A percentile compares a stretch with the other conserved stretches of the same genome.
Conservation (phyloP, 1,140 invertebrate genomes). For the Formica selysi region DNA sequence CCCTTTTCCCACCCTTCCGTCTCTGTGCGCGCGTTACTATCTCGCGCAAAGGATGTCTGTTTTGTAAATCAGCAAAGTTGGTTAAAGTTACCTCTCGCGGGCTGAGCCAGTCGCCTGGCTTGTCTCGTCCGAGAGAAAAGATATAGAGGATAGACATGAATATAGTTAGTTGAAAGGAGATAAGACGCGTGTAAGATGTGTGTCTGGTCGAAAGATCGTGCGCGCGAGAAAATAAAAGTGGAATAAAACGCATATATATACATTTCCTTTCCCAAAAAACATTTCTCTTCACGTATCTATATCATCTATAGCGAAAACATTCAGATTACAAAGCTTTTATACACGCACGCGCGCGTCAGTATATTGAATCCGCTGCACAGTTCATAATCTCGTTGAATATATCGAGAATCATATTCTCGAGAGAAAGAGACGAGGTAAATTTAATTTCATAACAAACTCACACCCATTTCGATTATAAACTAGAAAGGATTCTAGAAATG, state of each 20-base stretch:
- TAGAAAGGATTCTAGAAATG: background rate
- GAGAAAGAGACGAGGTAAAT: background rate
- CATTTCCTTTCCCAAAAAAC: background rate
- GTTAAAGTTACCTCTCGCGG: conserved; percentile 62
- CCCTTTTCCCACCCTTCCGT: conserved; percentile 26
- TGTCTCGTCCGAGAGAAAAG: conserved; percentile 9
- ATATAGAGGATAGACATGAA: conserved; percentile 42
- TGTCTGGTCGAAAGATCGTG: conserved; percentile 40
- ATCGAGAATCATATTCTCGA: background rate
- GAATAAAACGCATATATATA: conserved; percentile 1
- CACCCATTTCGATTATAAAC: conserved; percentile 4
- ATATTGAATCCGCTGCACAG: background rate
- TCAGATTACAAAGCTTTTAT: background rate
- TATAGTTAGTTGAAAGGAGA: conserved; percentile 9
- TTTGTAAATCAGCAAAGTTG: conserved; percentile 76
- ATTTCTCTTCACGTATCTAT: background rate
- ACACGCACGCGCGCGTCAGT: background rate
- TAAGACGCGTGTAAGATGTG: conserved; percentile 16
- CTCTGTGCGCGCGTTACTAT: background rate
- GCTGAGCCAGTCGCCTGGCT: conserved; percentile 17
- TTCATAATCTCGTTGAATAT: background rate
- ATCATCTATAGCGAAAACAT: conserved; percentile 6
- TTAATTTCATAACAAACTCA: conserved; percentile 13
- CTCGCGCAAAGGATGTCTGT: conserved; percentile 60
- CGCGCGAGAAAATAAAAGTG: conserved; percentile 28